Evolutionary conservation across 2,797 vertebrate species (phyloP).

Genomic region (Scolopax bukidnonensis): DNA sequence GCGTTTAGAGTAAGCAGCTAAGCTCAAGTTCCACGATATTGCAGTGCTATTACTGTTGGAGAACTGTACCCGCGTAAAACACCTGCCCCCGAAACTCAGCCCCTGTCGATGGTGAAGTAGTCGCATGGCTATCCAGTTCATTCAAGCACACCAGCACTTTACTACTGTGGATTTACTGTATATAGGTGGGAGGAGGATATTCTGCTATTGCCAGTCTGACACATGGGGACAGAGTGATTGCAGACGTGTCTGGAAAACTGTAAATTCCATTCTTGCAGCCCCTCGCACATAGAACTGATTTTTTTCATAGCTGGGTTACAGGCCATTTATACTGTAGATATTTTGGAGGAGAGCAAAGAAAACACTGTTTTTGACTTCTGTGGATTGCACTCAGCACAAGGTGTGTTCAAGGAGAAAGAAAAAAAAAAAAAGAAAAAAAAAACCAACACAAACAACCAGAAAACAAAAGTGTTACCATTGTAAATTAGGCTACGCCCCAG

Average conservation of each 20-base stretch:
- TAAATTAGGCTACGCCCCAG: conserved; percentile 66
- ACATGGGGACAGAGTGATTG: conserved; percentile 3
- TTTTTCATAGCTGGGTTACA: conserved; percentile 44
- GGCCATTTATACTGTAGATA: conserved; percentile 56
- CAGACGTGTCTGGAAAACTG: background rate
- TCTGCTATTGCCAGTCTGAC: conserved; percentile 55
- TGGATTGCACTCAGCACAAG: conserved; percentile 68
- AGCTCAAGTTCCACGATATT: conserved; percentile 25
- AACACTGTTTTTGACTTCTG: conserved; percentile 64
- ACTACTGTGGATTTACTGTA: conserved; percentile 66
- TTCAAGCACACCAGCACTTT: conserved; percentile 72
- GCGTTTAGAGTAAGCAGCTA: conserved; percentile 15
- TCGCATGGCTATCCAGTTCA: conserved; percentile 46
- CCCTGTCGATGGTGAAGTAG: background rate
- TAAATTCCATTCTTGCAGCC: conserved; percentile 58
- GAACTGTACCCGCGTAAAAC: background rate
- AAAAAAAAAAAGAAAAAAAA: background rate
- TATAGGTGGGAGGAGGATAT: conserved; percentile 34
- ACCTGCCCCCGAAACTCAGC: background rate
- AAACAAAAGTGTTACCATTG: conserved; percentile 22
- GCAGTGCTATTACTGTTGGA: conserved; percentile 28
- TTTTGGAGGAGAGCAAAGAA: conserved; percentile 48
- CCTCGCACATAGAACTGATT: conserved; percentile 49
- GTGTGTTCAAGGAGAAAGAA: conserved; percentile 13
- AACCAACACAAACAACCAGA: background rate